Percentiles rank a stretch among this genome's conserved stretches.
Conservation (phyloP, 2,113 vertebrate species). For the Lampris megalopsis region DNA sequence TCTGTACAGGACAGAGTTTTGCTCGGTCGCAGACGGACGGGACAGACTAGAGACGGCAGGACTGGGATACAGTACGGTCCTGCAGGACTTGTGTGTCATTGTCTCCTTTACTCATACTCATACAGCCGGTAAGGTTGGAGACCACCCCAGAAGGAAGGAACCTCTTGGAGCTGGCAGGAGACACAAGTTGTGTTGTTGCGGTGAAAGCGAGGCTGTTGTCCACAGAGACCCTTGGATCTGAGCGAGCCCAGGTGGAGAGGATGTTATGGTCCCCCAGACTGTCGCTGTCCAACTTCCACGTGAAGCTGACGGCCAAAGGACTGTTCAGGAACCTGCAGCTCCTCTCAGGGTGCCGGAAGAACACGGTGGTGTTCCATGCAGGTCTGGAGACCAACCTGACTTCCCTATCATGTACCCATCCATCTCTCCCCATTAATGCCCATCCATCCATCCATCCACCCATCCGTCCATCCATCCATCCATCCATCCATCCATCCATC, state of each 20-base stretch:
- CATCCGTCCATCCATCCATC: background rate
- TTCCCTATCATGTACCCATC: background rate
- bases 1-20: background rate
- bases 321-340: conserved; percentile 90
- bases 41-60: background rate
- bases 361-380: conserved; percentile 90
- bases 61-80: too few species aligned
- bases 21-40: background rate
- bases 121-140: too few species aligned
- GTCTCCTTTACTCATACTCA: too few species aligned
- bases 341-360: conserved; percentile 88
- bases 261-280: conserved; percentile 95
- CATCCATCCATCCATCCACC: background rate
- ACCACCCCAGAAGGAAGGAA: too few species aligned
- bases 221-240: background rate
- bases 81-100: too few species aligned
- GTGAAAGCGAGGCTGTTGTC: background rate
- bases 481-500: background rate
- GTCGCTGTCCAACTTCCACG: conserved; percentile 92
- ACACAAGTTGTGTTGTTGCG: too few species aligned
- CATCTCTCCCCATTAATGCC: background rate
- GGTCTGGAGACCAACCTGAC: conserved; percentile 80
- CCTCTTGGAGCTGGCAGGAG: too few species aligned
- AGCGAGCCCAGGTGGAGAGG: conserved; percentile 3
- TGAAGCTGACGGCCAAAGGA: conserved; percentile 93